phyloP scores from a whole-genome alignment of 92 coral and sea anemone genomes.

The Pocillopora meandrina region DNA sequence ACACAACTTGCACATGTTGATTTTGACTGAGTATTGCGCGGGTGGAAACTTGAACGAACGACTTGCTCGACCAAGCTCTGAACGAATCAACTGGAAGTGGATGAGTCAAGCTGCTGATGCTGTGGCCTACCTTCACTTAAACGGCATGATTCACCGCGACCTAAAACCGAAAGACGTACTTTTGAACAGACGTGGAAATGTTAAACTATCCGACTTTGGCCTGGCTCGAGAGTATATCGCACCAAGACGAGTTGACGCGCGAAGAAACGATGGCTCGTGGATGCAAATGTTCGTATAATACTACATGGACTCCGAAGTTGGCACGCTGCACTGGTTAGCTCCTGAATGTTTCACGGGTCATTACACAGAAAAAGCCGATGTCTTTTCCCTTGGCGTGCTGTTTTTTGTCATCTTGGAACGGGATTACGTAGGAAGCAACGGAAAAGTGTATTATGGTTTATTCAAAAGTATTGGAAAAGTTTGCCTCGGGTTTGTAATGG shows the following conservation, averaged over 20 bases:
- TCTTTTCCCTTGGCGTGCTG: slow-evolving; percentile 69
- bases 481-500: slow-evolving; percentile 50
- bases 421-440: slow-evolving; percentile 1
- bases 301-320: slow-evolving; percentile 39
- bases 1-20: slow-evolving; percentile 22
- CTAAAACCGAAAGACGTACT: slow-evolving; percentile 65
- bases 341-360: slow-evolving; percentile 59
- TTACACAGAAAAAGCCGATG: slow-evolving; percentile 62
- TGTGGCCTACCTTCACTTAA: slow-evolving; percentile 34
- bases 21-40: slow-evolving; percentile 67
- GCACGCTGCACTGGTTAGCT: slow-evolving; percentile 53
- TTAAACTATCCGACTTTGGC: slow-evolving; percentile 76
- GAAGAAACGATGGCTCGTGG: slow-evolving; percentile 23
- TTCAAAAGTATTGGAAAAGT: slow-evolving; percentile 13
- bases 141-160: slow-evolving; percentile 54
- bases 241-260: slow-evolving; percentile 18
- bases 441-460: slow-evolving; percentile 41
- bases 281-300: background rate
- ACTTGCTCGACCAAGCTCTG: slow-evolving; percentile 46
- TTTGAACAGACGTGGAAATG: slow-evolving; percentile 30
- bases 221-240: slow-evolving; percentile 32
- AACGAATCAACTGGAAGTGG: slow-evolving; percentile 57
- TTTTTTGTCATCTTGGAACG: slow-evolving; percentile 64
- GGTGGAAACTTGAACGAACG: slow-evolving; percentile 68
- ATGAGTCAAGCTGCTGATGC: slow-evolving; percentile 70